Evolutionary conservation across 1,140 invertebrate species (phyloP).

Genomic region (Sarcophaga peregrina): DNA sequence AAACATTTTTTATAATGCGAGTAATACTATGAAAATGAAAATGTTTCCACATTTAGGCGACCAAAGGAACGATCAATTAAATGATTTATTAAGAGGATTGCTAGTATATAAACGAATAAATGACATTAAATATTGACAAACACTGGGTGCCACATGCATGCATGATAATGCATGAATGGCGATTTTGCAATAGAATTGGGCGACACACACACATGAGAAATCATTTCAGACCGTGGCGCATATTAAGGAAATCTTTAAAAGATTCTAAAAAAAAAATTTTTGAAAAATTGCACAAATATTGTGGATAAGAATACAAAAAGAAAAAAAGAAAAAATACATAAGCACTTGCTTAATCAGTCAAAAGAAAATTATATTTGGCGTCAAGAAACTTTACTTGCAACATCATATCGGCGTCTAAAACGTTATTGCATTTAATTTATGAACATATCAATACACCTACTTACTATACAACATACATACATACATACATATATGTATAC

Average conservation of each 20-base stretch:
- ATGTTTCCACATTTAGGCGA: background rate
- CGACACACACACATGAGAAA: background rate
- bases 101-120: background rate
- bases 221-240: background rate
- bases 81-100: constrained; percentile 22
- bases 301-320: too few relatives aligned
- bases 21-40: background rate
- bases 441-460: background rate
- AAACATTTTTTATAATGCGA: background rate
- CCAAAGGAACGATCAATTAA: constrained; percentile 1
- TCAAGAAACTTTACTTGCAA: background rate
- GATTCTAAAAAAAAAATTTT: background rate
- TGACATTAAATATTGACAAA: background rate
- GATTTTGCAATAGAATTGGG: background rate
- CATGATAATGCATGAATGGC: background rate
- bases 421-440: background rate
- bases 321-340: background rate
- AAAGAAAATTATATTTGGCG: background rate
- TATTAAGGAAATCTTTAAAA: background rate
- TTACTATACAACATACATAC: background rate
- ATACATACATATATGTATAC: background rate
- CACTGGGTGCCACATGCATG: too few relatives aligned
- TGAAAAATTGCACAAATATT: too few relatives aligned
- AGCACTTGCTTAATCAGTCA: background rate
- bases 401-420: background rate